phyloP scores from a whole-genome alignment of 35 echinoderm and acorn worm genomes.

The Apostichopus parvimensis region DNA sequence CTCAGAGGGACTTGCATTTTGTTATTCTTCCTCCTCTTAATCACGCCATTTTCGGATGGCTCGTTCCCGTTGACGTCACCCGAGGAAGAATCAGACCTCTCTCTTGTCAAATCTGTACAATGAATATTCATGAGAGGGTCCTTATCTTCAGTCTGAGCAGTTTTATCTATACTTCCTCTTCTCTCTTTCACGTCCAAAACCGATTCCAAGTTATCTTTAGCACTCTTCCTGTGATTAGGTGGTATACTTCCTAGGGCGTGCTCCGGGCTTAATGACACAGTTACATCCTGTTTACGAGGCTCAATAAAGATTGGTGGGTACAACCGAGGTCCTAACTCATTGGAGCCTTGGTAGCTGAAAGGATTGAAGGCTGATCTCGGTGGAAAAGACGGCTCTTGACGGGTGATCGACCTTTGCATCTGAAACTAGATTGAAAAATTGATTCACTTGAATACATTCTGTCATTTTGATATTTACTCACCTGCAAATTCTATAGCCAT shows the following conservation, averaged over 20 bases:
- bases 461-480: too few species aligned
- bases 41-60: not conserved
- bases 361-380: not conserved
- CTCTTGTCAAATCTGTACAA: not conserved
- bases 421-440: constrained; percentile 22
- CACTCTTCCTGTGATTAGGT: not conserved
- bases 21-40: not conserved
- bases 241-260: constrained; percentile 34
- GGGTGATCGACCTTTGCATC: constrained; percentile 22
- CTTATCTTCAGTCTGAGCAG: not conserved
- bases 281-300: not conserved
- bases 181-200: not conserved
- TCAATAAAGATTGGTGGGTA: constrained; percentile 9
- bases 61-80: not conserved
- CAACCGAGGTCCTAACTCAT: not conserved
- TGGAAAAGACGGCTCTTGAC: constrained; percentile 19
- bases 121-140: constrained; percentile 44
- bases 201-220: constrained; percentile 36
- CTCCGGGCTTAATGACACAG: constrained; percentile 19
- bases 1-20: not conserved
- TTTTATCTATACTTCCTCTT: not conserved
- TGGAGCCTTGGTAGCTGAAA: not conserved
- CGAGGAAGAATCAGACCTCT: not conserved
- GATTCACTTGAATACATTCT: not conserved
- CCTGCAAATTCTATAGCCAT: too few species aligned